Conservation (phyloP, 35 echinoderm and acorn worm genomes). For the Heliocidaris tuberculata region DNA sequence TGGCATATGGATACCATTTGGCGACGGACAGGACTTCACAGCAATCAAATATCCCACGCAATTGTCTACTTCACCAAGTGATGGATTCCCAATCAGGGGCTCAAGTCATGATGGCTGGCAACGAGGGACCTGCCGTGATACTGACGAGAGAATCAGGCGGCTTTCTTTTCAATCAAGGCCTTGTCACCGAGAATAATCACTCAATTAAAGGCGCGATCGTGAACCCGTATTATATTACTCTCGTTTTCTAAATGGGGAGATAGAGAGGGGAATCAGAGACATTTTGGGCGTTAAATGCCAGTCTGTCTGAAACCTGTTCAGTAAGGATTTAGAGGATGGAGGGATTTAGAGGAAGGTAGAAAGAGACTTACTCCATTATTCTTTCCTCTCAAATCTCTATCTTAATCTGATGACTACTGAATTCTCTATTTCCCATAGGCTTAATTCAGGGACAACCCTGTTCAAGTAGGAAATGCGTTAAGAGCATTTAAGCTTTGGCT, state of each 20-base stretch:
- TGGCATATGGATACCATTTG: not conserved
- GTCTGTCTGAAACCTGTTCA: not conserved
- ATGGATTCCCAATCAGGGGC: not conserved
- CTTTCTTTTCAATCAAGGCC: not conserved
- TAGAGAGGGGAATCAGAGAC: not conserved
- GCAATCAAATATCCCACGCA: not conserved
- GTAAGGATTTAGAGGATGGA: not conserved
- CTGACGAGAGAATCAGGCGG: not conserved
- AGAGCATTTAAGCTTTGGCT: no score
- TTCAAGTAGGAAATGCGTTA: no score
- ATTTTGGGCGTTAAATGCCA: not conserved
- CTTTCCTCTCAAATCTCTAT: no score
- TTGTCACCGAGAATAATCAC: slow-evolving; percentile 10
- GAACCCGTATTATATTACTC: not conserved
- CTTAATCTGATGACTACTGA: no score
- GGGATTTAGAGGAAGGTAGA: not conserved
- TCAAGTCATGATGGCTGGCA: not conserved
- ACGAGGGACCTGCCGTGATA: not conserved
- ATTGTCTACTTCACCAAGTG: not conserved
- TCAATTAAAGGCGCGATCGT: not conserved
- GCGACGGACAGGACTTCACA: not conserved
- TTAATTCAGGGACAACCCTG: no score
- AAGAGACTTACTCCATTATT: not conserved
- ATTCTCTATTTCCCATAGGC: no score
- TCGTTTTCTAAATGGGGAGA: not conserved